These are phyloP conservation scores for Ochropacha duplaris DNA, from an alignment of 2,888 invertebrate genomes.

Conservation along the genomic window DNA sequence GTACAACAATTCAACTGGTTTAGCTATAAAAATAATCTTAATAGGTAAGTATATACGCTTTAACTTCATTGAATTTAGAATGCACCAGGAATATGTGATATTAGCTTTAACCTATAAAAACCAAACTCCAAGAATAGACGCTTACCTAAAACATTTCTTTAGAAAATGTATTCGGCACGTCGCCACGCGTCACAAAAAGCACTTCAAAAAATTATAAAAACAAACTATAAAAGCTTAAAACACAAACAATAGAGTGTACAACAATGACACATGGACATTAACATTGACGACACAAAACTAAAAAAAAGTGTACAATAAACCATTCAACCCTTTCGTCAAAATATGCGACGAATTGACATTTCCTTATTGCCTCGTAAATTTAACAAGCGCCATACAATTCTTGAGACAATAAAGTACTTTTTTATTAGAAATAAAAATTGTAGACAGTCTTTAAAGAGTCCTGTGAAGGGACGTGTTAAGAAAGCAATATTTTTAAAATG, in stretches of 20 bases:
- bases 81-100: background rate
- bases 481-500: conserved; percentile 16
- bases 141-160: conserved; percentile 7
- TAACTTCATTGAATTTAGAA: background rate
- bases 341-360: conserved; percentile 70
- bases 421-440: conserved; percentile 33
- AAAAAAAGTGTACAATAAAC: conserved; percentile 68
- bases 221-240: conserved; percentile 63
- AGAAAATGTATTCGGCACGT: conserved; percentile 30
- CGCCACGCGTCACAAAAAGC: conserved; percentile 42
- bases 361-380: conserved; percentile 81
- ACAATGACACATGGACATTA: conserved; percentile 67
- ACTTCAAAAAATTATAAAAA: conserved; percentile 71
- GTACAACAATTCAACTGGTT: background rate
- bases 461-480: conserved; percentile 32
- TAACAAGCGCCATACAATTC: conserved; percentile 58
- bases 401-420: conserved; percentile 46
- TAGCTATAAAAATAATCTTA: background rate
- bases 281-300: conserved; percentile 49
- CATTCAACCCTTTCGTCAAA: conserved; percentile 81
- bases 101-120: conserved; percentile 15
- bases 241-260: conserved; percentile 63
- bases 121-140: conserved; percentile 21
- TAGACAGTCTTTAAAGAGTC: conserved; percentile 30
- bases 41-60: background rate